These are phyloP conservation scores for Pardalotus punctatus DNA, from an alignment of 2,113 vertebrate genomes.

Conservation along the genomic window DNA sequence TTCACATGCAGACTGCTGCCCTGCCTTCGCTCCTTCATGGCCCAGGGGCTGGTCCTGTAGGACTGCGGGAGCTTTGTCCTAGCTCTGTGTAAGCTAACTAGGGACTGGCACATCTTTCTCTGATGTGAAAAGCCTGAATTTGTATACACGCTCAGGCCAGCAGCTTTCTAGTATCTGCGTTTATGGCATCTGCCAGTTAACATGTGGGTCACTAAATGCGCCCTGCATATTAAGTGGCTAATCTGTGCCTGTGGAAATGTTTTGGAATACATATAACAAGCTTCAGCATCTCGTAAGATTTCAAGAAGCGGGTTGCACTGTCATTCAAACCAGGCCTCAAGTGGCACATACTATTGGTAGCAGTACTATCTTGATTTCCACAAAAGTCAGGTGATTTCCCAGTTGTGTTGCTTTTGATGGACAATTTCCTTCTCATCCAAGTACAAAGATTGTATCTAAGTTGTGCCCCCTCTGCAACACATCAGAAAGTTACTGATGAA, in stretches of 20 bases:
- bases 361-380: not conserved
- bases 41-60: not conserved
- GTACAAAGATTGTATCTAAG: not conserved
- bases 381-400: not conserved
- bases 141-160: not conserved
- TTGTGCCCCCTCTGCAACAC: rapidly evolving
- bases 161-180: not conserved
- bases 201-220: not conserved
- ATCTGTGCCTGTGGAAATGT: not conserved
- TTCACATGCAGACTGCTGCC: not conserved
- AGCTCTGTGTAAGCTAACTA: not conserved
- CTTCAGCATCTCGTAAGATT: not conserved
- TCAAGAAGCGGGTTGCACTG: not conserved
- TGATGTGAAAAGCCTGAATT: not conserved
- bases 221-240: not conserved
- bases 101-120: not conserved
- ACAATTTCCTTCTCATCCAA: not conserved
- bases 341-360: not conserved
- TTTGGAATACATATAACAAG: not conserved
- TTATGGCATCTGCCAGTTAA: not conserved
- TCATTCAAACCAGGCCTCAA: not conserved
- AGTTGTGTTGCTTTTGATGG: not conserved
- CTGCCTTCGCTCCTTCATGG: rapidly evolving
- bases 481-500: not conserved
- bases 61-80: not conserved